phyloP scores from a whole-genome alignment of 2,888 invertebrate genomes.

The Craniophora ligustri region DNA sequence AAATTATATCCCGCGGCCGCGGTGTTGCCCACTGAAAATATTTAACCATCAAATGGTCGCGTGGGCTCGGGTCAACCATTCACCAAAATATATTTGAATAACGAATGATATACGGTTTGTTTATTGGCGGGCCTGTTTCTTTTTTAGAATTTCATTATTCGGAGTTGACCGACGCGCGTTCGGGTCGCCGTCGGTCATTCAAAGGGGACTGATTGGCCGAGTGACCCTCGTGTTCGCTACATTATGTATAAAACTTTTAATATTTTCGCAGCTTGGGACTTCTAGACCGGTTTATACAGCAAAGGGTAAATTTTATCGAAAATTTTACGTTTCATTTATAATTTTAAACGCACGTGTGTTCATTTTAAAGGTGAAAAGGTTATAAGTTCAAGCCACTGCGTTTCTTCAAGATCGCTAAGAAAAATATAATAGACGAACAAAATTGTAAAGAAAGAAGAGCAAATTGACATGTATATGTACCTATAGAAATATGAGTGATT shows the following conservation, averaged over 20 bases:
- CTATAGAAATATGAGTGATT: conserved; percentile 13
- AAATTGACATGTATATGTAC: conserved; percentile 32
- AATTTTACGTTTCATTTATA: conserved; percentile 87
- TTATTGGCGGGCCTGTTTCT: conserved; percentile 87
- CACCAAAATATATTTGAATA: conserved; percentile 86
- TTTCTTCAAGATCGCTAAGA: conserved; percentile 57
- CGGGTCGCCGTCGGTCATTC: conserved; percentile 82
- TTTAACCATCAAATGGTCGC: conserved; percentile 86
- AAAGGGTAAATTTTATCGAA: conserved; percentile 73
- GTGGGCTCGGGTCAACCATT: conserved; percentile 87
- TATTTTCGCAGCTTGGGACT: conserved; percentile 84
- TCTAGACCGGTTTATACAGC: conserved; percentile 69
- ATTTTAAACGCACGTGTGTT: conserved; percentile 80
- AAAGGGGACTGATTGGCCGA: conserved; percentile 71
- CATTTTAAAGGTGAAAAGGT: conserved; percentile 80
- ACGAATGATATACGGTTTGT: conserved; percentile 88
- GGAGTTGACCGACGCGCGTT: conserved; percentile 79
- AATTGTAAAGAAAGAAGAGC: conserved; percentile 6
- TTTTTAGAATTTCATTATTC: conserved; percentile 84
- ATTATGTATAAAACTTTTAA: conserved; percentile 81
- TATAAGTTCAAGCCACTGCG: conserved; percentile 66
- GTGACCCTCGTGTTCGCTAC: conserved; percentile 78
- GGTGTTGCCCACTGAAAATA: conserved; percentile 84
- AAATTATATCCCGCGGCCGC: conserved; percentile 78
- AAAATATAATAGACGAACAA: conserved; percentile 27